A percentile compares a stretch with the other conserved stretches of the same genome.
Evolutionary conservation across 2,113 vertebrate genomes (phyloP).

Genomic region (Cheilinus undulatus): DNA sequence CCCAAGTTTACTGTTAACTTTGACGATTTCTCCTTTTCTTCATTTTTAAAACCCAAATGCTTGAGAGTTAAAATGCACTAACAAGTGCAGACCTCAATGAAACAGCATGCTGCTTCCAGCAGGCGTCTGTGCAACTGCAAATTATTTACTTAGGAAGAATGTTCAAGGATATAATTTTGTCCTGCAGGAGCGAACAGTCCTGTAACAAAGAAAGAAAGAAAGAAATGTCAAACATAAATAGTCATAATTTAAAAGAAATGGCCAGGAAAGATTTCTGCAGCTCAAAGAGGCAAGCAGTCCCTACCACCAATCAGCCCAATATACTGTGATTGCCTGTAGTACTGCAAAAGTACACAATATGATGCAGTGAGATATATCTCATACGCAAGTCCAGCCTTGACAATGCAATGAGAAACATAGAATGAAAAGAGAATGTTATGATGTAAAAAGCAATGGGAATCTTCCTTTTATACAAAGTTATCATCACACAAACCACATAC

Average conservation of each 20-base stretch:
- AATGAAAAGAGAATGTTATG: no score
- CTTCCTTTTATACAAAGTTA: no score
- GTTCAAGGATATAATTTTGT: constrained; percentile 19
- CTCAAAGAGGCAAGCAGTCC: constrained; percentile 9
- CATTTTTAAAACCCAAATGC: constrained; percentile 10
- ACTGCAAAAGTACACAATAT: no score
- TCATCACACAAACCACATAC: no score
- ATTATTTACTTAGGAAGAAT: constrained; percentile 14
- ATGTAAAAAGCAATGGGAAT: no score
- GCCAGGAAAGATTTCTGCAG: constrained; percentile 21
- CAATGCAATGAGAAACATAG: no score
- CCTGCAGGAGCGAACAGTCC: not conserved
- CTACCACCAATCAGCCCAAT: no score
- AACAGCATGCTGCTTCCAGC: constrained; percentile 12
- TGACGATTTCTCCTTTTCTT: not conserved
- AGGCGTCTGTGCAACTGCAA: constrained; percentile 4
- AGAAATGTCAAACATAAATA: not conserved
- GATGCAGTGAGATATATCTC: no score
- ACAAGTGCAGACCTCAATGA: constrained; percentile 7
- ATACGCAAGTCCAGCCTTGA: no score
- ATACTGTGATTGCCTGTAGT: no score
- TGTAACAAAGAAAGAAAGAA: no score
- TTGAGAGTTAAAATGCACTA: constrained; percentile 10
- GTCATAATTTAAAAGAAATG: constrained; percentile 6
- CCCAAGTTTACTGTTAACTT: not conserved